Conservation (phyloP, 1,140 invertebrate genomes). For the Campoletis sonorensis region DNA sequence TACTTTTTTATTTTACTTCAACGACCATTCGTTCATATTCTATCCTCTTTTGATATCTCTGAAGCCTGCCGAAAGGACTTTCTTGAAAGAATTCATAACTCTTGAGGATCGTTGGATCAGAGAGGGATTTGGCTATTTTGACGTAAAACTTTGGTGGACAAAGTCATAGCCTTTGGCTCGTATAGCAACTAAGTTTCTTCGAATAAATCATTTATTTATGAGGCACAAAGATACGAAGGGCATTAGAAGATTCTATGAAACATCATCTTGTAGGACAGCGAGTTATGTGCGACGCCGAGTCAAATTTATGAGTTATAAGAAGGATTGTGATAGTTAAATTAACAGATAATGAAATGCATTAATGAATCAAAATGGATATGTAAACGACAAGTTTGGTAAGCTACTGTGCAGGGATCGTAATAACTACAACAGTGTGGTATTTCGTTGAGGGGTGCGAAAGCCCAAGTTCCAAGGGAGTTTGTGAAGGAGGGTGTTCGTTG, state of each 20-base stretch:
- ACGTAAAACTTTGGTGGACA: conserved; percentile 14
- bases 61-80: conserved; percentile 57
- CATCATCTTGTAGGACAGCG: not conserved
- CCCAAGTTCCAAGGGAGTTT: not conserved
- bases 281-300: not conserved
- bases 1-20: conserved; percentile 7
- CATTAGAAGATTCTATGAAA: conserved; percentile 1
- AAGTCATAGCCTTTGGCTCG: not conserved
- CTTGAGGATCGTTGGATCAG: conserved; percentile 49
- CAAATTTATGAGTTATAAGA: conserved; percentile 16
- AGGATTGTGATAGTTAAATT: conserved; percentile 29
- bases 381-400: conserved; percentile 33
- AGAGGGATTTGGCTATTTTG: conserved; percentile 37
- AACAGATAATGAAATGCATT: conserved; percentile 33
- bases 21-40: not conserved
- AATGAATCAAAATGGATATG: conserved; percentile 42
- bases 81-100: conserved; percentile 75
- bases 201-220: conserved; percentile 44
- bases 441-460: conserved; percentile 13
- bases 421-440: conserved; percentile 34
- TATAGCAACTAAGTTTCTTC: conserved; percentile 8
- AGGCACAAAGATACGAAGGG: not conserved
- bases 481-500: conserved; percentile 15
- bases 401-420: conserved; percentile 13
- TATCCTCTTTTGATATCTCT: conserved; percentile 30